Percentiles rank a stretch among this genome's conserved stretches.
These are phyloP conservation scores for Halictus quadricinctus DNA, from an alignment of 2,888 invertebrate species.

Conservation along the genomic window DNA sequence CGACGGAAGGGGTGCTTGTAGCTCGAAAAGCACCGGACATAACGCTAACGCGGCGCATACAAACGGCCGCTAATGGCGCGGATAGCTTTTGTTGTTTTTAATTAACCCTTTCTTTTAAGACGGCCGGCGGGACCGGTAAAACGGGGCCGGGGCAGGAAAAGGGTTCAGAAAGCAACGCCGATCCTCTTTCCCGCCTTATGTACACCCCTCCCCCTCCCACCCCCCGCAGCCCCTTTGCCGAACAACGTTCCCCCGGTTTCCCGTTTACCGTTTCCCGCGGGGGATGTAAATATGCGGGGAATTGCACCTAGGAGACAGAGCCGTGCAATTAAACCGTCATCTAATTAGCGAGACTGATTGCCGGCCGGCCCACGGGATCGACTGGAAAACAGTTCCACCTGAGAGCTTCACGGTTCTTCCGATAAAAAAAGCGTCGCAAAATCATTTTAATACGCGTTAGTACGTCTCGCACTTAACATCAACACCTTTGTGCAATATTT, in stretches of 20 bases:
- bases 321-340: conserved; percentile 80
- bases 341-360: conserved; percentile 79
- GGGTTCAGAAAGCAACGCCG: conserved; percentile 57
- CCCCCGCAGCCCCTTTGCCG: background rate
- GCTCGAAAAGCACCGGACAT: conserved; percentile 73
- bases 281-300: conserved; percentile 81
- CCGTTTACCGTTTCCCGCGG: conserved; percentile 77
- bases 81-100: conserved; percentile 83
- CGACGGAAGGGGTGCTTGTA: conserved; percentile 42
- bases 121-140: conserved; percentile 77
- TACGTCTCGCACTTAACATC: no score
- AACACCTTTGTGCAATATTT: background rate
- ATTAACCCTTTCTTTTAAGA: conserved; percentile 82
- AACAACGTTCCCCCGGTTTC: conserved; percentile 25
- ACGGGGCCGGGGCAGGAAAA: conserved; percentile 63
- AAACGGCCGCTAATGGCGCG: conserved; percentile 82
- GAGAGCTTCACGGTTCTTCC: background rate
- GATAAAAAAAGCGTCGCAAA: background rate
- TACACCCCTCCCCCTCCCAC: conserved; percentile 25
- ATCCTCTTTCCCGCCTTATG: conserved; percentile 56
- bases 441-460: background rate
- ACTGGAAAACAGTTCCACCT: conserved; percentile 35
- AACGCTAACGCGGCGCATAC: conserved; percentile 81
- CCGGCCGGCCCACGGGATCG: conserved; percentile 65
- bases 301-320: conserved; percentile 81